Evolutionary conservation across 2,888 invertebrate genomes (phyloP), one percentile per base, ranked within the genome.

Genomic region (Mycalesis mineus): DNA sequence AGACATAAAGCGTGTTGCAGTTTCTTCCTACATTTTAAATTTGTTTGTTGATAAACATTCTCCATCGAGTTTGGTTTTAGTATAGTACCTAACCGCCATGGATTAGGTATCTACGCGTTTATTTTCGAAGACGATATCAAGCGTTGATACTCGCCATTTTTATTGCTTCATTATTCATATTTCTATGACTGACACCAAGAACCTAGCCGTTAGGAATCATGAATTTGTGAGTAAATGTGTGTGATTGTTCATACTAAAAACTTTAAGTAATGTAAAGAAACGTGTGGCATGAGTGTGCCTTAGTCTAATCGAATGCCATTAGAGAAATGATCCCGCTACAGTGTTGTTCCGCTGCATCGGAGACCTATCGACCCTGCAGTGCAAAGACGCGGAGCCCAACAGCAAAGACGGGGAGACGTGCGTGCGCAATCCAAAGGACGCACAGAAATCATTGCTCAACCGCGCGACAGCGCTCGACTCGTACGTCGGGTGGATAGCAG

Each of bases 271-370:
- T 22, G 22, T 22, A 22, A 22, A n/a, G n/a, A 22, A 22, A 22
- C 22, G 22, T 70, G 68, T 72, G 69, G 75, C 75, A 76, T 78
- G 14, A 31, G 2, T 59, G 58, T 65, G 58, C 55, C 51, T 65
- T 66, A 60, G 52, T 59, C 51, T 63, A 61, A 64, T 57, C 58
- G 60, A 65, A 56, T 59, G 60, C 65, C 62, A 65, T 70, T 62
- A 68, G 70, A 71, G 64, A 65, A 69, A 71, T 74, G 69, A 75
- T 68, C 72, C 72, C 70, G 65, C 79, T 80, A 62, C 78, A 90
- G 90, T 89, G 75, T 76, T 90, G 75, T 81, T 72, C 70, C 88
- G 90, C 75, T 90, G 90, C 82, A 83, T 90, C 78, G 88, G 88
- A 58, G 88, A 90, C 75, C 82, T 90, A 61, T 84, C 88, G 36